These are phyloP conservation scores for Oscarella lobularis DNA, from an alignment of 37 sponge, comb jelly and placozoan species.

Conservation along the genomic window DNA sequence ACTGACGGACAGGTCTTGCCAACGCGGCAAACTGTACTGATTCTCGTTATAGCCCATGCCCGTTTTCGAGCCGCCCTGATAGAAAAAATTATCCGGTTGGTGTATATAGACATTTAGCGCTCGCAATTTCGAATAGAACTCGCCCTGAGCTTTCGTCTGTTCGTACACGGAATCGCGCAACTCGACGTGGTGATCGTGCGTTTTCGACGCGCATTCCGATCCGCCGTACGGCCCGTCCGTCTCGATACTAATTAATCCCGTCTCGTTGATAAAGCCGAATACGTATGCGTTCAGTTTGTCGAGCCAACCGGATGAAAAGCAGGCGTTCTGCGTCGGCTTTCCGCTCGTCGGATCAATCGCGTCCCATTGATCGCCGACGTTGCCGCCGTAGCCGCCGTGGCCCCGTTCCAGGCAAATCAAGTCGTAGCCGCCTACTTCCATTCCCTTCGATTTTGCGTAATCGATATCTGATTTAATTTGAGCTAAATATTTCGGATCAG, in stretches of 20 bases:
- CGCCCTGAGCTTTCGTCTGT: constrained; percentile 32
- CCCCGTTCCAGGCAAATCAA: constrained; percentile 40
- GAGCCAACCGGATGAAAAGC: constrained; percentile 55
- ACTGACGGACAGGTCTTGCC: constrained; percentile 44
- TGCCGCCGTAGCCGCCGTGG: constrained; percentile 36
- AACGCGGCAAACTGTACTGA: constrained; percentile 38
- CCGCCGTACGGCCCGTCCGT: constrained; percentile 58
- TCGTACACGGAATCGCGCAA: constrained; percentile 27
- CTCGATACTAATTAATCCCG: constrained; percentile 30
- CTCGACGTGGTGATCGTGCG: constrained; percentile 25
- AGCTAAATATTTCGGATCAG: constrained; percentile 6
- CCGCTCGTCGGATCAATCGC: constrained; percentile 8
- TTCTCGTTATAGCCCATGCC: constrained; percentile 32
- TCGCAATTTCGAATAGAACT: constrained; percentile 23
- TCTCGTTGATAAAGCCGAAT: constrained; percentile 16
- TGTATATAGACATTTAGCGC: constrained; percentile 34
- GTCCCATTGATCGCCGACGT: constrained; percentile 42
- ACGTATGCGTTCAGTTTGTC: constrained; percentile 27
- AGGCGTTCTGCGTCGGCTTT: constrained; percentile 14
- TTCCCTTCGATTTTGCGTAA: constrained; percentile 21
- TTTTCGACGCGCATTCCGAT: constrained; percentile 12
- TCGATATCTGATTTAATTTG: constrained; percentile 7
- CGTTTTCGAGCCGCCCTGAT: constrained; percentile 30
- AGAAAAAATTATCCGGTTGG: constrained; percentile 41
- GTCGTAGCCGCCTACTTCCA: constrained; percentile 62